Evolutionary conservation across 2,797 vertebrate species (phyloP), one percentile per base, ranked within the genome.

Genomic region (Hylomyscus alleni): DNA sequence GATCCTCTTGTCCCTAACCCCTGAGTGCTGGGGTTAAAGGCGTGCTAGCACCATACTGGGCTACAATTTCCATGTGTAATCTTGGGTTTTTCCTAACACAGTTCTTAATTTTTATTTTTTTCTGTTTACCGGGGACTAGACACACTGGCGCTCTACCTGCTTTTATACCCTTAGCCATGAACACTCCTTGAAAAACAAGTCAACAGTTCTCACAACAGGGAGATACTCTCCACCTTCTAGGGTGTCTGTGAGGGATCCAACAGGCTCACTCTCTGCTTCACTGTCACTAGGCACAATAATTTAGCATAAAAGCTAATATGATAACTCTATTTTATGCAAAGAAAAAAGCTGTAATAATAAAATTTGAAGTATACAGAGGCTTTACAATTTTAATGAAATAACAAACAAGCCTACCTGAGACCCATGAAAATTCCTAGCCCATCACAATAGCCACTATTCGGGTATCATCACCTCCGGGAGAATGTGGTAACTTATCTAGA

Each of bases 321-420:
- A 82, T 80, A 95, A 93, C 29, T 80, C 87, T 94, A 81, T 80
- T 94, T 90, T 84, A 89, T 73, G 5, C 17, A 9, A 81, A 77
- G 14, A 93, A 90, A 67, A 76, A 90, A 84, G 67, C 8, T 75
- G 3, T 80, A 90, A 87, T 34, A 93, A 89, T 65, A 93, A 94
- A 96, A 90, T n/a, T 52, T 60, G 20, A 90, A 26, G 44, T 34
- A 90, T 52, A 89, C 91, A 69, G 87, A 91, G 29, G 8, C 56
- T 87, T 73, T 62, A 90, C 17, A 62, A 20, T 62, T 87, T 86
- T 52, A 73, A 60, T 37, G 52, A 72, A 83, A 83, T 37, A 47
- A 37, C n/a, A 72, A 17, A 47, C 60, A 77, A 89, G 31, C 20
- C 83, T 62, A 73, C 37, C 60, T 82, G 50, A 85, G 78, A 77